Base-by-base conservation (phyloP, 2,888 invertebrate genomes). In the Deroplatys truncata region DNA sequence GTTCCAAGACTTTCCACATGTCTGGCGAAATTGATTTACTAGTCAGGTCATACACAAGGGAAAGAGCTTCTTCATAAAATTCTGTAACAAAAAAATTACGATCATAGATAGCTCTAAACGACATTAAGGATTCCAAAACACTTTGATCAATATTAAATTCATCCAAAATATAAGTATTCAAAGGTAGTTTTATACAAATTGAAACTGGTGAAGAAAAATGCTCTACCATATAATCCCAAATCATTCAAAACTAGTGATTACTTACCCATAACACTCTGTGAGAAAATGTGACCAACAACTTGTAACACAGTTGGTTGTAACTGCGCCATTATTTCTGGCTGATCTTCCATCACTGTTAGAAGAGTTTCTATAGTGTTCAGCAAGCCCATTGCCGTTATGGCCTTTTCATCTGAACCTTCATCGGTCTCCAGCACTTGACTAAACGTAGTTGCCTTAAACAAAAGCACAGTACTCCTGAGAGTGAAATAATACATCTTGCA, bases 1-100 rank as follows among this genome's bases (percentile, higher is more conserved):
- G 94, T 93, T 97, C 98, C 91, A 98, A 96, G 89, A 99, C 97
- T 93, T 97, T 97, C 99, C 99, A 99, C 98, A 99, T 98, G 92
- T 98, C 98, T 82, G 96, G 96, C 0, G 98, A 98, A 92, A 99
- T 97, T 89, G 96, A 95, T 93, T 97, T 97, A 86, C 97, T 96
- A 2, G 99, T 99, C 92, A 99, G 94, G 93, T 98, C 98, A 93
- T 97, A 98, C 25, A 99, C 96, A 90, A 99, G 94, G 0, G 98
- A 97, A 92, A 99, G 96, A 2, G 98, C 98, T 94, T 99, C 99
- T 94, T 99, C 99, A 93, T 99, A 99, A 93, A 98, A 99, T 94
- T 99, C 99, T 96, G 92, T 56, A 93, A 93, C 85, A 31, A 87
- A 72, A 89, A 28, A 10, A 84, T 20, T 29, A 84, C 0, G n/a